phyloP scores from a whole-genome alignment of 1,140 invertebrate genomes.

The Cherax destructor region DNA sequence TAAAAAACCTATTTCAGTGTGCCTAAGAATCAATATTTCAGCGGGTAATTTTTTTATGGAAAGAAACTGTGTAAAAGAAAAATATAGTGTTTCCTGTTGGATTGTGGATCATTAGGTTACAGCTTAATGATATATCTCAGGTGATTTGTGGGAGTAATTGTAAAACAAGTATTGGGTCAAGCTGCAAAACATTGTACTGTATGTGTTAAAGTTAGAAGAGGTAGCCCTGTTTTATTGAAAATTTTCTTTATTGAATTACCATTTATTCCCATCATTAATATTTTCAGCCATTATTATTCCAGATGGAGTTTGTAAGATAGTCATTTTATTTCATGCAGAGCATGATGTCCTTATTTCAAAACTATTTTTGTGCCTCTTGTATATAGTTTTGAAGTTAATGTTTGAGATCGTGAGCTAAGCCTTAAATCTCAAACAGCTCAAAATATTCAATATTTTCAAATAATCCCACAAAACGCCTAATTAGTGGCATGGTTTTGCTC shows the following conservation, averaged over 20 bases:
- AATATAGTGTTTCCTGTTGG: not conserved
- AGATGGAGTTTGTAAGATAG: not conserved
- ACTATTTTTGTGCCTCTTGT: not conserved
- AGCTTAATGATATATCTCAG: not conserved
- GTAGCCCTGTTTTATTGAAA: not conserved
- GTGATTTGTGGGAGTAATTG: slow-evolving; percentile 3
- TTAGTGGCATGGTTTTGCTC: not conserved
- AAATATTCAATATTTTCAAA: slow-evolving; percentile 2
- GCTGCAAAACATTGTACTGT: not conserved
- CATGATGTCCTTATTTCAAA: not conserved
- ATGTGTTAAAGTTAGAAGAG: not conserved
- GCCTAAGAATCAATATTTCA: slow-evolving; percentile 16
- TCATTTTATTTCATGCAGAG: not conserved
- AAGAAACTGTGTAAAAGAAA: not conserved
- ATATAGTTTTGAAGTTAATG: slow-evolving; percentile 10
- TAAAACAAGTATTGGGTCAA: slow-evolving; percentile 1
- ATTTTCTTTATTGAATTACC: not conserved
- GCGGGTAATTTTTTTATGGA: not conserved
- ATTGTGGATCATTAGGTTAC: not conserved
- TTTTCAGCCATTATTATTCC: not conserved
- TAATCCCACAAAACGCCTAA: not conserved
- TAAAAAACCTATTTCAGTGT: slow-evolving; percentile 17
- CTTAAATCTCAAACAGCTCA: not conserved
- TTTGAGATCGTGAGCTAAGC: not conserved
- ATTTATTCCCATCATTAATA: too few species aligned